Evolutionary conservation across 2,888 invertebrate species (phyloP), one percentile per base, ranked within the genome.

Genomic region (Drosophila suboccidentalis): DNA sequence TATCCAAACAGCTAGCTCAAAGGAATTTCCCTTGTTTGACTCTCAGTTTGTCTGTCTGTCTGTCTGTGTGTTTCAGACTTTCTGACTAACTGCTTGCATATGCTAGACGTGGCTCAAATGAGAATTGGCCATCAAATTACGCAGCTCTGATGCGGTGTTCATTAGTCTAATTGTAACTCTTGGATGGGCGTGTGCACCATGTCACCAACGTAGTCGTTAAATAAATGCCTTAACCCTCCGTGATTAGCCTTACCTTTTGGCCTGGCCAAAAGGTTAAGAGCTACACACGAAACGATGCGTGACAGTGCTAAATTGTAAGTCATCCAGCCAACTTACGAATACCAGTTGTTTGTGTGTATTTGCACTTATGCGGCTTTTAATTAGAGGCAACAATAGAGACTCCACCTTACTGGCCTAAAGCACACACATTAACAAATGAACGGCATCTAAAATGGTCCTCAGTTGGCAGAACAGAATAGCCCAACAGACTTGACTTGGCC

Each of bases 121-220:
- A 71, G 74, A 82, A 85, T 73, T 76, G 75, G 82, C 76, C 85
- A 78, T 71, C 78, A 85, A 87, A 85, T 80, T 82, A 85, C 78
- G 82, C 63, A 82, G 80, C 66, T 75, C 65, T 74, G 78, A 74
- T 86, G 89, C 76, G 89, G 82, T 78, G 82, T 89, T 86, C 86
- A 86, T 86, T 86, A 87, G 88, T 72, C 86, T 86, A 86, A 86
- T 86, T 86, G 86, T 89, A 78, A 71, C 75, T 82, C 70, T 76
- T 68, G 73, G 59, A 50, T 71, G 65, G 65, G 69, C 61, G 63
- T 71, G 61, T 41, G 71, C 32, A 19, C 6, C 38, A n/a, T 53
- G 64, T 49, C 50, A 57, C 46, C 67, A 71, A 63, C 43, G 62
- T 43, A 55, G 71, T 76, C 54, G 61, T 67, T 75, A 68, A 41